A percentile compares a stretch with the other conserved stretches of the same genome.
Evolutionary conservation across 2,113 vertebrate species (phyloP).

Genomic region (Alexandromys fortis): DNA sequence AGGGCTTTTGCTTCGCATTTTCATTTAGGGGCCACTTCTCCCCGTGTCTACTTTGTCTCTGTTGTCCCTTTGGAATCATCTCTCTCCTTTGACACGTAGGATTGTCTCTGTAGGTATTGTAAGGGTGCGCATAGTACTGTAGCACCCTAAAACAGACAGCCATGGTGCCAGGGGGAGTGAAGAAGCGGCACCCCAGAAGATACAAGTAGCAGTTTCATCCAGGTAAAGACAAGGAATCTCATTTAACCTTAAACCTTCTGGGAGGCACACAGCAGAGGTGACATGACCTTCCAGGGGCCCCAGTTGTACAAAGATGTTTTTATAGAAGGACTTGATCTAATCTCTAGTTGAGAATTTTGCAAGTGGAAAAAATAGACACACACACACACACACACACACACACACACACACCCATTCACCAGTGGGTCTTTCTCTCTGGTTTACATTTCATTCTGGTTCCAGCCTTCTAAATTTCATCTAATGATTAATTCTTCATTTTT

Average conservation of each 20-base stretch:
- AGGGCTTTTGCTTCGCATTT: slow-evolving; percentile 65
- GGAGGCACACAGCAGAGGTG: background rate
- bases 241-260: slow-evolving; percentile 38
- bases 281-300: slow-evolving; percentile 19
- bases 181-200: slow-evolving; percentile 71
- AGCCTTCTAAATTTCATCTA: slow-evolving; percentile 66
- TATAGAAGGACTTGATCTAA: slow-evolving; percentile 38
- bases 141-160: slow-evolving; percentile 26
- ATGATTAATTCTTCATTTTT: slow-evolving; percentile 73
- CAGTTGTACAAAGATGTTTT: slow-evolving; percentile 60
- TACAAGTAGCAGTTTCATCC: slow-evolving; percentile 30
- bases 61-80: slow-evolving; percentile 27
- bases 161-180: slow-evolving; percentile 46
- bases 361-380: slow-evolving; percentile 13
- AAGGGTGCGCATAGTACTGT: background rate
- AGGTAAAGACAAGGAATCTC: slow-evolving; percentile 40
- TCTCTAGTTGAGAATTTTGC: slow-evolving; percentile 56
- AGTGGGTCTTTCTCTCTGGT: slow-evolving; percentile 65
- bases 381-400: too few relatives aligned
- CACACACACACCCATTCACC: too few relatives aligned
- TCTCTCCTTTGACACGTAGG: slow-evolving; percentile 14
- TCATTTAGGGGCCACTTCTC: slow-evolving; percentile 58
- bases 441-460: slow-evolving; percentile 54
- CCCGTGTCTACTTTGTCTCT: slow-evolving; percentile 42
- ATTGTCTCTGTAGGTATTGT: slow-evolving; percentile 18